Evolutionary conservation across 2,797 vertebrate species (phyloP).

Genomic region (Rhynchotus rufescens): DNA sequence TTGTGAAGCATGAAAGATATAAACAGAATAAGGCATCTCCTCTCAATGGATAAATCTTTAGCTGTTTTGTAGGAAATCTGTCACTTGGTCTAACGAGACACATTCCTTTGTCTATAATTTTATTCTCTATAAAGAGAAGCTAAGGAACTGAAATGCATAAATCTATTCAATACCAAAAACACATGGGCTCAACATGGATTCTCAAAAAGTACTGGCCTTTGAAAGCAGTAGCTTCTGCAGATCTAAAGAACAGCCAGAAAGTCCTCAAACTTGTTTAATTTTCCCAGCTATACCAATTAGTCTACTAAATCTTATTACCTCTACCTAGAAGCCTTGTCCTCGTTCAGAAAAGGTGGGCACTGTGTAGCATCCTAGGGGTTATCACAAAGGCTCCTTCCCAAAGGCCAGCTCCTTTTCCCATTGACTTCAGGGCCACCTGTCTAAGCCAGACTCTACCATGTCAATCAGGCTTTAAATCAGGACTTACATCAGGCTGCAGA

Average conservation of each 20-base stretch:
- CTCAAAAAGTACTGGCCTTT: not conserved
- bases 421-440: not conserved
- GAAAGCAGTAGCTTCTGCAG: not conserved
- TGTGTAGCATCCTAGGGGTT: not conserved
- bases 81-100: not conserved
- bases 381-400: constrained; percentile 2
- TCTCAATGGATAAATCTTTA: not conserved
- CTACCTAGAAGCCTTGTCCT: not conserved
- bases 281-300: not conserved
- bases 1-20: not conserved
- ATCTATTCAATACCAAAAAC: not conserved
- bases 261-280: not conserved
- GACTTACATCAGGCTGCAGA: not conserved
- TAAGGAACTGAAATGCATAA: not conserved
- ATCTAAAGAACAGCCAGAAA: not conserved
- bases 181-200: accelerated
- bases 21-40: accelerated
- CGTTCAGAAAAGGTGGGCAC: not conserved
- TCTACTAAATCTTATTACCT: not conserved
- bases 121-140: not conserved
- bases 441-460: not conserved
- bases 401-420: not conserved
- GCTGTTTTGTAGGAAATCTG: not conserved
- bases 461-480: not conserved
- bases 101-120: not conserved